Percentiles rank a stretch among this genome's conserved stretches.
These are phyloP conservation scores for Blastobasis lacticolella DNA, from an alignment of 2,888 invertebrate species.

Conservation along the genomic window DNA sequence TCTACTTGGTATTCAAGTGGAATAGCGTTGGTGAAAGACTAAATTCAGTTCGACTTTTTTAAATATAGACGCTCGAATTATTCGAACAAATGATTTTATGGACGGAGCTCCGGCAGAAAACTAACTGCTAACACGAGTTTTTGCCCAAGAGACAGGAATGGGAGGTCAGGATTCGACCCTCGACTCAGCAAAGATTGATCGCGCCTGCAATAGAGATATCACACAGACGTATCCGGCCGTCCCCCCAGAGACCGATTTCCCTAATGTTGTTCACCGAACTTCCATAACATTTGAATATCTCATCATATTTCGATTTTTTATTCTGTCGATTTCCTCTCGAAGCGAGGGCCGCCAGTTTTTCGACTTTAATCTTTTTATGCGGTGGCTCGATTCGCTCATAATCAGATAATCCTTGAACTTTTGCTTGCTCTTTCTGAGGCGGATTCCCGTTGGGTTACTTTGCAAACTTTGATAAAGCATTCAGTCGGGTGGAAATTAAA, in stretches of 20 bases:
- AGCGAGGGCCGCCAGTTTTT: conserved; percentile 6
- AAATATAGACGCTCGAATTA: conserved; percentile 4
- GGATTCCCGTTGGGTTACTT: neutral
- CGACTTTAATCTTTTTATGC: conserved; percentile 19
- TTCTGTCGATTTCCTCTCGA: conserved; percentile 26
- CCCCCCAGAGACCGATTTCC: conserved; percentile 41
- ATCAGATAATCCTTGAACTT: conserved; percentile 2
- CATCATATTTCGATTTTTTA: conserved; percentile 45
- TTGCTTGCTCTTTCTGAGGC: neutral
- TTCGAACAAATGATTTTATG: neutral
- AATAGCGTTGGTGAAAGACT: no score
- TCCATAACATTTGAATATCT: conserved; percentile 54
- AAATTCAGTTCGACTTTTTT: no score
- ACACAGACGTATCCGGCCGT: conserved; percentile 12
- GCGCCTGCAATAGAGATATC: conserved; percentile 8
- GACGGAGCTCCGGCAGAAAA: no score
- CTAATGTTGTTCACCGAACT: conserved; percentile 49
- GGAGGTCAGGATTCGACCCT: neutral
- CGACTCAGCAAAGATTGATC: neutral
- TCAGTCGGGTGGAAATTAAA: neutral
- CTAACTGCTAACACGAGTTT: no score
- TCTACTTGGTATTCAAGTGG: no score
- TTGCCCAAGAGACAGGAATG: no score
- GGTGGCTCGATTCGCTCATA: conserved; percentile 8
- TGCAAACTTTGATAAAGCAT: no score